These are phyloP conservation scores for Drosophila athabasca DNA, from an alignment of 1,140 invertebrate species.

Conservation along the genomic window DNA sequence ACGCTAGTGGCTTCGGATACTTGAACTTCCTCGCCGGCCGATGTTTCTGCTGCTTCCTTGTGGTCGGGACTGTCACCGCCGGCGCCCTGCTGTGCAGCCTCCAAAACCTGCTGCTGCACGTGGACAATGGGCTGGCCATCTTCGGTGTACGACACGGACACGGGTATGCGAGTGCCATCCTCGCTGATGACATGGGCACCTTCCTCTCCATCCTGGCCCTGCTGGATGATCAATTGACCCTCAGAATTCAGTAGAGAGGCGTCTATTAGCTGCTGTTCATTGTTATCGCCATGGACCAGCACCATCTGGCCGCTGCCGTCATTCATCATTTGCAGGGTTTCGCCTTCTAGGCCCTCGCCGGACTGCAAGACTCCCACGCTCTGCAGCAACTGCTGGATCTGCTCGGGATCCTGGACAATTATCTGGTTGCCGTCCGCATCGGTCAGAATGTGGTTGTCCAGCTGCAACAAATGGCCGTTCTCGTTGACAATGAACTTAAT, in stretches of 20 bases:
- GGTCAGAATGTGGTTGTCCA: constrained; percentile 83
- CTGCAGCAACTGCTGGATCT: constrained; percentile 82
- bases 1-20: constrained; percentile 55
- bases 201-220: constrained; percentile 79
- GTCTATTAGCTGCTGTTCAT: constrained; percentile 82
- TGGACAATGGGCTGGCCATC: constrained; percentile 80
- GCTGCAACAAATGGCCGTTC: constrained; percentile 79
- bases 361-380: constrained; percentile 82
- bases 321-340: constrained; percentile 83
- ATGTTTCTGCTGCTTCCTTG: constrained; percentile 48
- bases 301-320: constrained; percentile 83
- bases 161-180: constrained; percentile 81
- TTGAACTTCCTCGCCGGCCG: constrained; percentile 52
- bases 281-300: constrained; percentile 81
- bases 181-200: constrained; percentile 81
- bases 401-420: constrained; percentile 82
- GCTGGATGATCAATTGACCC: constrained; percentile 81
- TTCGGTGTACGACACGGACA: constrained; percentile 80
- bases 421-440: constrained; percentile 83
- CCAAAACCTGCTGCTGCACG: constrained; percentile 76
- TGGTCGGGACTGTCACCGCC: constrained; percentile 38
- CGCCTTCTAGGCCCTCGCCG: constrained; percentile 79
- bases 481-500: constrained; percentile 84
- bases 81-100: constrained; percentile 58
- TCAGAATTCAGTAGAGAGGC: constrained; percentile 80